Evolutionary conservation across 2,113 vertebrate species (phyloP).

Genomic region (Dicaeum eximium): DNA sequence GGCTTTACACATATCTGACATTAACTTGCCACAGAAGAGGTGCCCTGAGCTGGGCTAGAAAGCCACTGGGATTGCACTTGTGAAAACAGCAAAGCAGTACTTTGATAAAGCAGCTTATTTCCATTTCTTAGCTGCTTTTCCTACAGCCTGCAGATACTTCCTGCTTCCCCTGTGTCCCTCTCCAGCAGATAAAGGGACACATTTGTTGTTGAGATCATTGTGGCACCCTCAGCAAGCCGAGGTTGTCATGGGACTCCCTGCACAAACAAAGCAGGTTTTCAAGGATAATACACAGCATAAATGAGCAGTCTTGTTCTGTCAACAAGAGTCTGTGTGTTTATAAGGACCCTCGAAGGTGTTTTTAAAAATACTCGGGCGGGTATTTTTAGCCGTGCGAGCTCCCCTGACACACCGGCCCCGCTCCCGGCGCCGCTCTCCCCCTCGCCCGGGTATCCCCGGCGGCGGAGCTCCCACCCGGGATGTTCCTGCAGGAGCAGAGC

Average conservation of each 20-base stretch:
- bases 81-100: not conserved
- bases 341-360: not conserved
- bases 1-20: not conserved
- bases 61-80: not conserved
- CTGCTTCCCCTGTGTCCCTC: not conserved
- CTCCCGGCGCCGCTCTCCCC: not conserved
- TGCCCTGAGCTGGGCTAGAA: not conserved
- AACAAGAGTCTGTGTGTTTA: not conserved
- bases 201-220: not conserved
- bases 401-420: not conserved
- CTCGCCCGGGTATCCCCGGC: not conserved
- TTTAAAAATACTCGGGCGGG: not conserved
- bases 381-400: constrained; percentile 43
- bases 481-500: not conserved
- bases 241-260: constrained; percentile 12
- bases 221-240: not conserved
- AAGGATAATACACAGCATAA: constrained; percentile 22
- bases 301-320: constrained; percentile 4
- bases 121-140: not conserved
- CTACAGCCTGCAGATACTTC: not conserved
- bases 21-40: fast-evolving
- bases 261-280: constrained; percentile 25
- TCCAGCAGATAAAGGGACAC: not conserved
- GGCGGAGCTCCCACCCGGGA: not conserved
- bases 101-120: constrained; percentile 17